A percentile compares a stretch with the other conserved stretches of the same genome.
Conservation (phyloP, 2,113 vertebrate genomes). For the Arizona elegans region DNA sequence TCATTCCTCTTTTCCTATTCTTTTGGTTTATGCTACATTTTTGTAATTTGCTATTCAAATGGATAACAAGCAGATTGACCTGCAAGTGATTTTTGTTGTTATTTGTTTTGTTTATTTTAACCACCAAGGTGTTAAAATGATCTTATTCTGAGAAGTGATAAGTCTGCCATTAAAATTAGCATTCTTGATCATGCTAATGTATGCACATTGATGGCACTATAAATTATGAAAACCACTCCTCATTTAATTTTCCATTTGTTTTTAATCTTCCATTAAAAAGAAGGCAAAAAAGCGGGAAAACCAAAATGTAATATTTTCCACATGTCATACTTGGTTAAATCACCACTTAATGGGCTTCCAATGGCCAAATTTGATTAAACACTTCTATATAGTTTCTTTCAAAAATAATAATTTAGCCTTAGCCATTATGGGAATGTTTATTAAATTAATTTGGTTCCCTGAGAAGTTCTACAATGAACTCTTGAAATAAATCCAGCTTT, state of each 20-base stretch:
- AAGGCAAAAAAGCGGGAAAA: not conserved
- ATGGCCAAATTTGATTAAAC: not conserved
- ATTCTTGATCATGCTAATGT: not conserved
- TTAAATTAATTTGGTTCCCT: not conserved
- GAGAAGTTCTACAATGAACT: not conserved
- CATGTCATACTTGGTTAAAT: not conserved
- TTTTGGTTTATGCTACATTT: constrained; percentile 9
- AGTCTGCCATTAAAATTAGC: not conserved
- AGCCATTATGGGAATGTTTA: not conserved
- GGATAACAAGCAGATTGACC: constrained; percentile 15
- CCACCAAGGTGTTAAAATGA: constrained; percentile 6
- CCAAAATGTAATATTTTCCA: not conserved
- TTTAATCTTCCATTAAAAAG: constrained; percentile 8
- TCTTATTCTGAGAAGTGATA: not conserved
- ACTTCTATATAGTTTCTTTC: not conserved
- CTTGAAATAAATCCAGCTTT: constrained; percentile 15
- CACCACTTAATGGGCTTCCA: not conserved
- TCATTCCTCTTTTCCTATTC: not conserved
- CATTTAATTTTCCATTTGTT: constrained; percentile 7
- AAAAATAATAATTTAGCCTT: not conserved
- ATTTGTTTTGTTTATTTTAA: constrained; percentile 2
- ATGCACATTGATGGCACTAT: not conserved
- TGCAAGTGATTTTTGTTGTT: not conserved
- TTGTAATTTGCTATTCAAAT: constrained; percentile 17
- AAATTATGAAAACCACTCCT: not conserved